Base-by-base conservation (phyloP, 2,888 invertebrate genomes). In the Danaus chrysippus region DNA sequence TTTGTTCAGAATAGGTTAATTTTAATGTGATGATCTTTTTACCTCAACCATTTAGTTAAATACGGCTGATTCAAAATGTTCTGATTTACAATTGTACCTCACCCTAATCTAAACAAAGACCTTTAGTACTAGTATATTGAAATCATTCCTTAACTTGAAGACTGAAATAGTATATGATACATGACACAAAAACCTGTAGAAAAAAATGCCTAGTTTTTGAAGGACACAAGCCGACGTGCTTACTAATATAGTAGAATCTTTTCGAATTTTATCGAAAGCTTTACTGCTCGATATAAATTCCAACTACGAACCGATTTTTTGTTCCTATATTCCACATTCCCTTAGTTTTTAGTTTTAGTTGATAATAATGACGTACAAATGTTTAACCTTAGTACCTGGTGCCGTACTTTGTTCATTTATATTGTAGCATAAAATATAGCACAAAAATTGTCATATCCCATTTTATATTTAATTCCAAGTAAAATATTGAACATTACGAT, bases 111-210 rank as follows among this genome's bases (percentile, higher is more conserved):
- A 17, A 49, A 3, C 1, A 49, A 10, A 49, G 17, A 41, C 42
- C 56, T 55, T 58, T 65, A 64, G 59, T 65, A 56, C 62, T 69
- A 65, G 54, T 56, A 62, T 64, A 63, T 52, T 61, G 43, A 58
- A 67, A 65, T 63, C 71, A 72, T 74, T 73, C 72, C 71, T 61
- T 69, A 66, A 68, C 61, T 64, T 59, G 57, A 71, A 73, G 72
- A 74, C 73, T 74, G 73, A 73, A 59, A 60, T 66, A 53, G 10
- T 41, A 46, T 49, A 60, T 43, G n/a, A 56, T 42, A 19, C 10
- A 54, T n/a, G 6, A 43, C 23, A 49, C 46, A 56, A 46, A 44
- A 10, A 19, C 49, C 10, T 57, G 17, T 9, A 55, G 54, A 15
- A 10, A 3, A 15, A 49, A 49, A 17, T 46, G 6, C 3, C 1